Percentiles rank a stretch among this genome's conserved stretches.
phyloP scores from a whole-genome alignment of 2,888 invertebrate species.

The Herminia tarsipennalis region DNA sequence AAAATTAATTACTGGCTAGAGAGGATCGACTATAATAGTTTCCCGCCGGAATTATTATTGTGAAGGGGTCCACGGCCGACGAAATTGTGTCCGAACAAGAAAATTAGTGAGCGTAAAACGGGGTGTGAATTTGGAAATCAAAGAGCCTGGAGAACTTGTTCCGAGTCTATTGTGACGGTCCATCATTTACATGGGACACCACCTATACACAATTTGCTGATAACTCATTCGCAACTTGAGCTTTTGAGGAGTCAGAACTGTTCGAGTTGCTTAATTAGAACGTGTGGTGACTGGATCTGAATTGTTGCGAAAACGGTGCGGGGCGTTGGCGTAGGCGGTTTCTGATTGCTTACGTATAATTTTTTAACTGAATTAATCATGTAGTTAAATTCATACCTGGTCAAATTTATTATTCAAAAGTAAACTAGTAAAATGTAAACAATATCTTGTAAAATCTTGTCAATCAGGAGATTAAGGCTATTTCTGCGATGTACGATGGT shows the following conservation, averaged over 20 bases:
- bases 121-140: conserved; percentile 84
- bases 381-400: no score
- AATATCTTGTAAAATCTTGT: no score
- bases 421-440: no score
- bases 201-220: conserved; percentile 70
- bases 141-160: conserved; percentile 77
- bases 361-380: no score
- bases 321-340: not conserved
- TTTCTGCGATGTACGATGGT: no score
- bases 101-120: conserved; percentile 85
- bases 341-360: no score
- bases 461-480: no score
- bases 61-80: conserved; percentile 67
- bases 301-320: conserved; percentile 24
- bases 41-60: conserved; percentile 82
- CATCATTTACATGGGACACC: conserved; percentile 80
- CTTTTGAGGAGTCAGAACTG: conserved; percentile 53
- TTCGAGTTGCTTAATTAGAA: conserved; percentile 40
- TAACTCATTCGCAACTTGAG: conserved; percentile 60
- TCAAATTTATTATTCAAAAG: no score
- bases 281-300: conserved; percentile 26
- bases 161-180: conserved; percentile 72
- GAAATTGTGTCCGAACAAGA: conserved; percentile 85
- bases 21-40: conserved; percentile 85
- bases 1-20: conserved; percentile 84